Percentiles rank a stretch among this genome's conserved stretches.
Evolutionary conservation across 2,888 invertebrate genomes (phyloP).

Genomic region (Troides helena): DNA sequence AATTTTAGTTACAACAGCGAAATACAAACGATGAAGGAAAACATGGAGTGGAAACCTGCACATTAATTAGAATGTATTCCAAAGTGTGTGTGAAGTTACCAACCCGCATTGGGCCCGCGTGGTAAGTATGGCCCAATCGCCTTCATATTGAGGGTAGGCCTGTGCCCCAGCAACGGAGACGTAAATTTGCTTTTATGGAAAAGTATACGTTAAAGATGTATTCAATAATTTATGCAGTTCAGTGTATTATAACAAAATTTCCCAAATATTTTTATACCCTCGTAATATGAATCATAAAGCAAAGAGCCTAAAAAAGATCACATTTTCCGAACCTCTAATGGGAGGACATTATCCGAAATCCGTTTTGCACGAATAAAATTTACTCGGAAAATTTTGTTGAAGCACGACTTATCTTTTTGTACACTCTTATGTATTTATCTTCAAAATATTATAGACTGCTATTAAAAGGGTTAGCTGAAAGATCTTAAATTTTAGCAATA

Average conservation of each 20-base stretch:
- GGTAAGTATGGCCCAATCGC: too few species aligned
- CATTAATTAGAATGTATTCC: too few species aligned
- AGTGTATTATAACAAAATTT: constrained; percentile 27
- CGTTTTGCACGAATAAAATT: constrained; percentile 66
- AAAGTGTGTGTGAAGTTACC: too few species aligned
- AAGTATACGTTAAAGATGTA: neutral
- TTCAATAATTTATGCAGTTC: constrained; percentile 18
- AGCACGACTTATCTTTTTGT: constrained; percentile 68
- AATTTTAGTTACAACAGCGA: too few species aligned
- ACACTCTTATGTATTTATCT: constrained; percentile 67
- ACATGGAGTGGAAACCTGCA: too few species aligned
- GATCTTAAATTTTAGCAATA: constrained; percentile 43
- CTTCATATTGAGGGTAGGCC: too few species aligned
- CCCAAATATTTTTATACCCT: constrained; percentile 14
- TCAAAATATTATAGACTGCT: constrained; percentile 63
- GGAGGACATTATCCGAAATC: constrained; percentile 66
- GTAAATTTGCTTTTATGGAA: neutral
- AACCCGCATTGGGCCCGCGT: too few species aligned
- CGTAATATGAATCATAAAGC: constrained; percentile 24
- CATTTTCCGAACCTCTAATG: constrained; percentile 66
- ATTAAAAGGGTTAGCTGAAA: constrained; percentile 55
- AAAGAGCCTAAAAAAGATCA: constrained; percentile 50
- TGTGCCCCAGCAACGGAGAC: too few species aligned
- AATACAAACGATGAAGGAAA: too few species aligned
- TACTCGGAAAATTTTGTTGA: constrained; percentile 59